Evolutionary conservation across 1,140 invertebrate genomes (phyloP), one percentile per base, ranked within the genome.

Genomic region (Thaumetopoea pityocampa): DNA sequence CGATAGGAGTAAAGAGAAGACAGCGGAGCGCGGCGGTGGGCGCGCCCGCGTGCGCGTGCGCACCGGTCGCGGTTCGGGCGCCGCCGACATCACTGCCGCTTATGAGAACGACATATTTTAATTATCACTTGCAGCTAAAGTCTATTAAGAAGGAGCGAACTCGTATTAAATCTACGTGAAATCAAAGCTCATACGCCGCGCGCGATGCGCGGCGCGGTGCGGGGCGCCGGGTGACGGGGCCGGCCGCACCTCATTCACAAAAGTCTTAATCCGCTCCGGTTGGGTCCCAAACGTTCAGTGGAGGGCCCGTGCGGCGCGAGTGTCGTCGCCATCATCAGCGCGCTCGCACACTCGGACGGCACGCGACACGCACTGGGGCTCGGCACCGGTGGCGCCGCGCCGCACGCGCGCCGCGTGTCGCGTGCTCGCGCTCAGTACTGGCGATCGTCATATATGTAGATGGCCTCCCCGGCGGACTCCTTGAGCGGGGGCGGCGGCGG

Each of bases 381-480:
- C n/a, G n/a, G n/a, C n/a, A n/a, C n/a, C n/a, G n/a, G n/a, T n/a
- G n/a, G n/a, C n/a, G n/a, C n/a, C n/a, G n/a, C n/a, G n/a, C n/a
- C n/a, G n/a, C n/a, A 9, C 2, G 4, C 4, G 12, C 26, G 26
- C 6, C 16, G 5, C 14, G 29, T 16, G 15, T 8, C 14, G 14
- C 20, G 28, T 28, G 12, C 17, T 29, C 32, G 14, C 7, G 15
- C 37, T 78, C 72, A 82, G 48, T 81, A 81, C 50, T 77, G 73
- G 30, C 67, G 66, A 42, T 83, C 73, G 47, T 80, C 86, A 61
- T 83, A 83, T 0, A 83, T 83, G 47, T 83, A 83, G 43, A 89
- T 87, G 12, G 89, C 88, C 61, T 91, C 90, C 3, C 89, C 90
- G n/a, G 89, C 89, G 3, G 90, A 88, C 53, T 90, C 88, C 55